These are phyloP conservation scores for Nomia melanderi DNA, from an alignment of 1,140 invertebrate species.

Conservation along the genomic window DNA sequence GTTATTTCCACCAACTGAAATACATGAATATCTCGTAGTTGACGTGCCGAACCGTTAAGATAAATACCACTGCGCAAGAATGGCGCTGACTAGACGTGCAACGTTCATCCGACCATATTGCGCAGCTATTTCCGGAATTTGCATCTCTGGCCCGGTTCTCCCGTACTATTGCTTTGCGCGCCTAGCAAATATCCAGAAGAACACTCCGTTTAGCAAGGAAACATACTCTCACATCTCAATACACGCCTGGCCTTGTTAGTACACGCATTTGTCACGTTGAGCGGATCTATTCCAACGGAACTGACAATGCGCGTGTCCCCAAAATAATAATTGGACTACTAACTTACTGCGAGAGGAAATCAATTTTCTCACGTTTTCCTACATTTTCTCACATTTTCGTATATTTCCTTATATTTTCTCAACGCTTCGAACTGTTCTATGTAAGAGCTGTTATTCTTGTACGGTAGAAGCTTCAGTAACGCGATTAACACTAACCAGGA, in stretches of 20 bases:
- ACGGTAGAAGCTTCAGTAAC: too few species aligned
- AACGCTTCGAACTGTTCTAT: too few species aligned
- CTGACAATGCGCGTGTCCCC: not conserved
- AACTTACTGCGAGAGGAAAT: too few species aligned
- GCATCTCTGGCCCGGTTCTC: constrained; percentile 37
- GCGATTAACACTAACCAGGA: too few species aligned
- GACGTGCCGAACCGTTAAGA: constrained; percentile 54
- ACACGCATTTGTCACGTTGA: not conserved
- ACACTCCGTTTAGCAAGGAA: constrained; percentile 20
- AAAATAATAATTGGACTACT: not conserved
- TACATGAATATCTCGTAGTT: constrained; percentile 23
- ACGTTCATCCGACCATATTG: constrained; percentile 42
- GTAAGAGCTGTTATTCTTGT: too few species aligned
- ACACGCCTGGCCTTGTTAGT: not conserved
- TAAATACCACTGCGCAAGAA: constrained; percentile 57
- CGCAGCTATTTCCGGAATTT: constrained; percentile 57
- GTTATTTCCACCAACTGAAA: constrained; percentile 9
- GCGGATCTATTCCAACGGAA: not conserved
- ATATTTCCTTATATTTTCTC: too few species aligned
- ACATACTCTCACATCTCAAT: constrained; percentile 27
- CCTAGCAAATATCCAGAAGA: not conserved
- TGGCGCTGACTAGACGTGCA: constrained; percentile 14
- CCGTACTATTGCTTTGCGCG: constrained; percentile 7
- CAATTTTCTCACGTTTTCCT: too few species aligned
- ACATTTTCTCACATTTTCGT: too few species aligned